Evolutionary conservation across 2,888 invertebrate genomes (phyloP).

Genomic region (Epirrhoe tristata): DNA sequence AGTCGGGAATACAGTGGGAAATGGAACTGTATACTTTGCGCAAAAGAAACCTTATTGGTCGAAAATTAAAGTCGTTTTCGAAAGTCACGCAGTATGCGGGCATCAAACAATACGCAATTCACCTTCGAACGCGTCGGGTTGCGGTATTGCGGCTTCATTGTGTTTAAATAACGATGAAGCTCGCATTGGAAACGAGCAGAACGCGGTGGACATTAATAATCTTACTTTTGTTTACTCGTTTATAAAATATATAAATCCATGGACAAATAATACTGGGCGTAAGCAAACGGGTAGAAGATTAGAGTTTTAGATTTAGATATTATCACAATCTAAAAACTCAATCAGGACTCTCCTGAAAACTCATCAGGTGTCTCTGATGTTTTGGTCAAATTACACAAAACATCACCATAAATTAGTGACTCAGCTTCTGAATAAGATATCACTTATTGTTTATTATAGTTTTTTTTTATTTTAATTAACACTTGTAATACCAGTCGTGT

Average conservation of each 20-base stretch:
- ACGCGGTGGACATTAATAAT: conserved; percentile 69
- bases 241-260: conserved; percentile 51
- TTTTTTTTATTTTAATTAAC: no score
- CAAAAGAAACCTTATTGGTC: conserved; percentile 79
- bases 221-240: conserved; percentile 53
- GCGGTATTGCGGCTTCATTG: conserved; percentile 85
- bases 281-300: neutral
- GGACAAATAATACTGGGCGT: conserved; percentile 38
- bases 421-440: no score
- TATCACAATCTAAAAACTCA: no score
- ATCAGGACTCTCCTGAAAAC: no score
- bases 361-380: no score
- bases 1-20: conserved; percentile 50
- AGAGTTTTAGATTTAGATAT: no score
- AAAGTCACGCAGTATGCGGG: conserved; percentile 79
- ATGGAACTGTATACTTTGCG: conserved; percentile 52
- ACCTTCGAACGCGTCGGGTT: conserved; percentile 84
- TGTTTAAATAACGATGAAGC: conserved; percentile 81
- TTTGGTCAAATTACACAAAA: no score
- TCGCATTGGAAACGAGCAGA: conserved; percentile 73
- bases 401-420: no score
- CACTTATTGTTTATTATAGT: no score
- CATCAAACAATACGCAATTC: conserved; percentile 84
- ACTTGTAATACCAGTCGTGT: no score
- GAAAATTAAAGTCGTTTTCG: conserved; percentile 79